Conservation (phyloP, 1,140 invertebrate species). For the Leguminivora glycinivorella region DNA sequence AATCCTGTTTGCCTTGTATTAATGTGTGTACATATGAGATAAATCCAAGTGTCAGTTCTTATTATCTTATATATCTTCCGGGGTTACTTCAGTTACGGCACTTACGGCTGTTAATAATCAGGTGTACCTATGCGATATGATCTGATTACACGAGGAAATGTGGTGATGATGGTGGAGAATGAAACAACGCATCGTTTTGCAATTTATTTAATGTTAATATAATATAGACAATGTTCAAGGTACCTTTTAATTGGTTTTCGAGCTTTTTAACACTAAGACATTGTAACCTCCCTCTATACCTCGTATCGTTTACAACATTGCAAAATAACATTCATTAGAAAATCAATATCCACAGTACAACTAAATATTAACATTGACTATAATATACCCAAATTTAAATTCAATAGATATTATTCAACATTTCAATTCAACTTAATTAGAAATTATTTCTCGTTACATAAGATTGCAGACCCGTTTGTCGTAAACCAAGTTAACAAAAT, state of each 20-base stretch:
- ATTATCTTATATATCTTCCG: not conserved
- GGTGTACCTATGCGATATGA: too few relatives aligned
- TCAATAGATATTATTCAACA: conserved; percentile 63
- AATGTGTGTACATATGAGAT: too few relatives aligned
- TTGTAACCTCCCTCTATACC: conserved; percentile 69
- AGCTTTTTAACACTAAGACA: conserved; percentile 75
- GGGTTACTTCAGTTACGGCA: too few relatives aligned
- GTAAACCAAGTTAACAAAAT: conserved; percentile 74
- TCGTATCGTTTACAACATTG: conserved; percentile 71
- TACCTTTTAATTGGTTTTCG: conserved; percentile 78
- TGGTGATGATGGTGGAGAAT: conserved; percentile 13
- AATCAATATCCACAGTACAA: conserved; percentile 61
- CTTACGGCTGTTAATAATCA: too few relatives aligned
- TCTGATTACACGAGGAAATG: not conserved
- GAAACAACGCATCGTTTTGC: conserved; percentile 62
- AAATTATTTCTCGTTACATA: conserved; percentile 59
- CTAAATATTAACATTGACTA: conserved; percentile 74
- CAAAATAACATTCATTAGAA: conserved; percentile 72
- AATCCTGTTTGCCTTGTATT: too few relatives aligned
- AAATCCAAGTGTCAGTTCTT: too few relatives aligned
- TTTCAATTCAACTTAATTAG: conserved; percentile 67
- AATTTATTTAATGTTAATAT: conserved; percentile 79
- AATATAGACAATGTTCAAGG: conserved; percentile 80
- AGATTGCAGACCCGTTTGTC: conserved; percentile 74
- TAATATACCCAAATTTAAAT: conserved; percentile 73